Percentiles rank a stretch among this genome's conserved stretches.
Evolutionary conservation across 2,797 vertebrate genomes (phyloP).

Genomic region (Micrastur ruficollis): DNA sequence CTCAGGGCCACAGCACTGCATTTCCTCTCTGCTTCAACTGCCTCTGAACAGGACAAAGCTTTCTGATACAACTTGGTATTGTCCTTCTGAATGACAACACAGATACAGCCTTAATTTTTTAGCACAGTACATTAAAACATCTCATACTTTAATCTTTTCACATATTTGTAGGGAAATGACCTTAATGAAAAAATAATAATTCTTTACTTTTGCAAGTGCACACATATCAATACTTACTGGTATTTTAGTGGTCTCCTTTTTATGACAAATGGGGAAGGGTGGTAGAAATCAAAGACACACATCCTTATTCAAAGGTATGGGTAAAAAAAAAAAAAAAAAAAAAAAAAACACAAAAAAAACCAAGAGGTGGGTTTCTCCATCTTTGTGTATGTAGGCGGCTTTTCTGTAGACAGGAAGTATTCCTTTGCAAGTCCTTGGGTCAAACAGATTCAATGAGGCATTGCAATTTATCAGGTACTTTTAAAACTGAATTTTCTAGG

Average conservation of each 20-base stretch:
- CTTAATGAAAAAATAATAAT: not conserved
- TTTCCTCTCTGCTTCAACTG: not conserved
- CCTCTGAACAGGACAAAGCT: not conserved
- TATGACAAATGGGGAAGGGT: not conserved
- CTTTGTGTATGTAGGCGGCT: not conserved
- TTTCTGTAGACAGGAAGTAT: not conserved
- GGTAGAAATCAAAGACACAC: not conserved
- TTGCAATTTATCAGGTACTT: not conserved
- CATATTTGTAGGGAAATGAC: not conserved
- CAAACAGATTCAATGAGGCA: not conserved
- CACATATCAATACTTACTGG: not conserved
- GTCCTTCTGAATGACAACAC: not conserved
- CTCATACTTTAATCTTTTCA: not conserved
- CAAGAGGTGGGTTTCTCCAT: not conserved
- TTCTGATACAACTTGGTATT: not conserved
- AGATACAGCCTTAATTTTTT: not conserved
- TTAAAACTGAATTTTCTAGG: not conserved
- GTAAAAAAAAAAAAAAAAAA: not conserved
- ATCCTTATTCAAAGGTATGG: not conserved
- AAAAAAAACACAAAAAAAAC: no score
- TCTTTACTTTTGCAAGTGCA: not conserved
- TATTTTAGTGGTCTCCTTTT: not conserved
- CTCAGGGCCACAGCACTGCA: not conserved
- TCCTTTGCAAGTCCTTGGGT: not conserved
- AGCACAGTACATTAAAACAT: not conserved